phyloP scores from a whole-genome alignment of 2,113 vertebrate species.

The Cebus imitator region DNA sequence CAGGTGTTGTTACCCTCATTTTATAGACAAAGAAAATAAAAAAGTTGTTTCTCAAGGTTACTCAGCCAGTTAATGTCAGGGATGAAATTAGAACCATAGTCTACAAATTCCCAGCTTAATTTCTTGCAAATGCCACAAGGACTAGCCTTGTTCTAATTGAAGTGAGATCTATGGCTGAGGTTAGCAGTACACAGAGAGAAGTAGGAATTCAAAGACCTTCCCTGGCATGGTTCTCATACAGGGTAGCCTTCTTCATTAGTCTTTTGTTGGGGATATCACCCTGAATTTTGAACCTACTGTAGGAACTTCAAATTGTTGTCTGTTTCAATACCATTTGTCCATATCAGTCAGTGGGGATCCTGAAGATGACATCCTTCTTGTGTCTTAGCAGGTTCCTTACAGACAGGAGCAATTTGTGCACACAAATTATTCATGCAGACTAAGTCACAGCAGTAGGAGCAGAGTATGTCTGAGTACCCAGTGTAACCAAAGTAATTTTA shows the following conservation, averaged over 20 bases:
- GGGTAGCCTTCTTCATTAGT: background rate
- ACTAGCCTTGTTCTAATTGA: background rate
- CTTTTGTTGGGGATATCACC: background rate
- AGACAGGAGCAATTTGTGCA: background rate
- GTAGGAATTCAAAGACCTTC: background rate
- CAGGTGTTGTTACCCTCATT: background rate
- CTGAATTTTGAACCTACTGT: background rate
- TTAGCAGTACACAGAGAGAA: background rate
- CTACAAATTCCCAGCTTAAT: background rate
- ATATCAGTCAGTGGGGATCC: background rate
- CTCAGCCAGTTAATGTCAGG: background rate
- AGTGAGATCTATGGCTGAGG: background rate
- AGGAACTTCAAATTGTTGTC: background rate
- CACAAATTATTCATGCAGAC: constrained; percentile 17
- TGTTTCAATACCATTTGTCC: background rate
- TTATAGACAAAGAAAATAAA: background rate
- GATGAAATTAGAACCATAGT: background rate
- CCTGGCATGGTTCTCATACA: background rate
- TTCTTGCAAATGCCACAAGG: background rate
- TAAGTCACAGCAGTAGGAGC: background rate
- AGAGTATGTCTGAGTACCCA: background rate
- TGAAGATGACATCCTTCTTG: background rate
- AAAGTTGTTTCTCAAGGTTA: background rate
- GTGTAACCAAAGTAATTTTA: constrained; percentile 15
- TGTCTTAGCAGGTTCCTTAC: background rate